These are phyloP conservation scores for Muscina levida DNA, from an alignment of 2,888 invertebrate species.

Conservation along the genomic window DNA sequence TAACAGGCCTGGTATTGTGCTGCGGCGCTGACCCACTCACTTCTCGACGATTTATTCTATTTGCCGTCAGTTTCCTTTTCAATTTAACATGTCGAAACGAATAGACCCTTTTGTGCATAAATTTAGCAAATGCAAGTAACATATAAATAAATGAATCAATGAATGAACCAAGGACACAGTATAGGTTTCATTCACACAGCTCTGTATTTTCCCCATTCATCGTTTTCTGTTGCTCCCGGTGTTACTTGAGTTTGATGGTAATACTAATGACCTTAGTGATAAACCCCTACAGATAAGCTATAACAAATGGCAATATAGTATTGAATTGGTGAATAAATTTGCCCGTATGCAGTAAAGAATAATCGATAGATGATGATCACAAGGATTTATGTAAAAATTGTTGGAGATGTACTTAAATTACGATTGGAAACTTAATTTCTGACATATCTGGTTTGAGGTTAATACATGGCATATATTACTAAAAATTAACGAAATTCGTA, in stretches of 20 bases:
- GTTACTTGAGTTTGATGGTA: background rate
- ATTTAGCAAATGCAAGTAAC: background rate
- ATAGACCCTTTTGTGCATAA: constrained; percentile 7
- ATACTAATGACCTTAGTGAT: constrained; percentile 13
- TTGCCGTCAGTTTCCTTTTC: background rate
- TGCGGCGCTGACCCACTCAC: too few species aligned
- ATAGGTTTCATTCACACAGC: background rate
- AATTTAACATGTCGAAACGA: background rate
- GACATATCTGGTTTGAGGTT: too few species aligned
- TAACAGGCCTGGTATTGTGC: too few species aligned
- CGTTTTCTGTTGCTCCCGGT: background rate
- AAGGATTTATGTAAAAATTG: too few species aligned
- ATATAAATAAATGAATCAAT: background rate
- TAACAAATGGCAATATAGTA: background rate
- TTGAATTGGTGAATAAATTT: background rate
- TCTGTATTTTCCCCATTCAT: too few species aligned
- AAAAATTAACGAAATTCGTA: too few species aligned
- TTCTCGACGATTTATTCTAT: background rate
- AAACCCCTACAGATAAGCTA: constrained; percentile 13
- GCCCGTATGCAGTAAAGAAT: too few species aligned
- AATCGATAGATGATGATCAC: too few species aligned
- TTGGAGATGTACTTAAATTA: too few species aligned
- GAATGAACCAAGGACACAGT: background rate
- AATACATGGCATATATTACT: too few species aligned
- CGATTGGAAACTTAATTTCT: too few species aligned